Base-by-base conservation (phyloP, 1,140 invertebrate species). In the Leptinotarsa defecta region DNA sequence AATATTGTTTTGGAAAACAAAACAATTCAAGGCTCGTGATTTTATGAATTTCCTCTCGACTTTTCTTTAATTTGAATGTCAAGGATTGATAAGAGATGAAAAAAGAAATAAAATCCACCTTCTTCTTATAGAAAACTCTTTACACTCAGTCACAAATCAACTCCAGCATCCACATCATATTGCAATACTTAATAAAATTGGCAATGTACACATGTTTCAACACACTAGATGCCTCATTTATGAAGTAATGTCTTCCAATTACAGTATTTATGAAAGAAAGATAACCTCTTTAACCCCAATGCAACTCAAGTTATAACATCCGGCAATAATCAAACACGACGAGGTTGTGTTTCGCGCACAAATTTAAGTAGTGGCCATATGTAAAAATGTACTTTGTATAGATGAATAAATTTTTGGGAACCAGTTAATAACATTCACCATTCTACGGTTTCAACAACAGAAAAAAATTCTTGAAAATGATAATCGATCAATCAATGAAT, bases 161-260 rank as follows among this genome's bases (percentile, higher is more conserved):
- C 24, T 43, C 24, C 24, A 68, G 13, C 15, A 61, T 49, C 52
- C 48, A 61, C 70, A 49, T 20, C 61, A 48, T 15, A 24, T 77
- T 72, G 69, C 76, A 5, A 24, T 24, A 77, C 73, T 57, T 15
- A 67, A n/a, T 73, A 22, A 76, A 74, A 64, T 76, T 76, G 63
- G 71, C 70, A 73, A 64, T 22, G 71, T 70, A 64, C 71, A 70
- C 68, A 77, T 48, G 5, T 22, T 22, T 15, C 48, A 67, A 22
- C 43, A 67, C 65, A 48, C 48, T 68, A 61, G 15, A 17, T 73
- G 13, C 17, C 27, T 72, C 20, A 73, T 67, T 27, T 69, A 15
- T 13, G 2, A 52, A 52, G 27, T 52, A 1, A 52, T 52, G 49
- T 52, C 13, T 52, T 52, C 13, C 1, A 4, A 52, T 52, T 17